phyloP scores from a whole-genome alignment of 2,113 vertebrate species.

The Diphyllodes magnificus region DNA sequence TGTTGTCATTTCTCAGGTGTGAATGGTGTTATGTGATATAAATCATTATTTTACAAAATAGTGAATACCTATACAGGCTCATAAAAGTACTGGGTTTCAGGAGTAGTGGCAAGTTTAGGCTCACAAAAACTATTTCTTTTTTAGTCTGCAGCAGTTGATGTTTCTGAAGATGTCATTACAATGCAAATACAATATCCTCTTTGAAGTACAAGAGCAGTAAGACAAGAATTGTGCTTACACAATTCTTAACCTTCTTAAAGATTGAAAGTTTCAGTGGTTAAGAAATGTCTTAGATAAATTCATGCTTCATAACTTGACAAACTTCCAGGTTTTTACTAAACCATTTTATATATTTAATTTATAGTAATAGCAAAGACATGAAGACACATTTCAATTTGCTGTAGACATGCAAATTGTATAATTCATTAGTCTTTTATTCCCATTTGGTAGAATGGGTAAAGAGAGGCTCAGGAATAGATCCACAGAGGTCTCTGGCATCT shows the following conservation, averaged over 20 bases:
- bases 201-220: not conserved
- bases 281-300: not conserved
- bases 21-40: not conserved
- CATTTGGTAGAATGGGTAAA: not conserved
- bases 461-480: not conserved
- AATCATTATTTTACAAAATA: not conserved
- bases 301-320: not conserved
- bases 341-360: not conserved
- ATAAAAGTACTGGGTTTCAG: not conserved
- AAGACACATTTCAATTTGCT: not conserved
- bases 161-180: not conserved
- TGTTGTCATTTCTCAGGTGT: not conserved
- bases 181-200: not conserved
- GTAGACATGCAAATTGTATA: not conserved
- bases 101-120: not conserved
- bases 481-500: not conserved
- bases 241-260: not conserved
- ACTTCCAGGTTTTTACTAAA: not conserved
- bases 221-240: not conserved
- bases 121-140: not conserved
- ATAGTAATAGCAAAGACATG: not conserved
- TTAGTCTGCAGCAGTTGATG: accelerated
- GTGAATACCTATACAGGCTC: not conserved
- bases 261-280: not conserved
- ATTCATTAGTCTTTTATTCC: not conserved